Conservation (phyloP, 1,140 invertebrate species). For the Papilio dardanus region DNA sequence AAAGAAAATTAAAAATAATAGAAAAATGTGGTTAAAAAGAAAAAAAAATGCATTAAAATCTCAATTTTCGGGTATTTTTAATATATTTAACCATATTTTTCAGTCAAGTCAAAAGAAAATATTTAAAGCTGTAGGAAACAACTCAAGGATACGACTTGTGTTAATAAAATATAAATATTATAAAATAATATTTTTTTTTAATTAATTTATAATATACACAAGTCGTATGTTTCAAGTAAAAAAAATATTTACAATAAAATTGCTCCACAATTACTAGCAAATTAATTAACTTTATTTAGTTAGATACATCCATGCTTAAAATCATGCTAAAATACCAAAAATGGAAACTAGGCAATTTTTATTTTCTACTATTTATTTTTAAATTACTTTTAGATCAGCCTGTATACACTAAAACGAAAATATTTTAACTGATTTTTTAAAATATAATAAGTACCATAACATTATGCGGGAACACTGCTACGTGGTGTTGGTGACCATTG, state of each 20-base stretch:
- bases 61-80: neutral
- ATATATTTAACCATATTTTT: constrained; percentile 28
- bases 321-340: constrained; percentile 41
- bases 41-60: neutral
- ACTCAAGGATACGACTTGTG: neutral
- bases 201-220: neutral
- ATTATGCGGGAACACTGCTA: constrained; percentile 59
- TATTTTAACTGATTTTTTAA: neutral
- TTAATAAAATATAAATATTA: neutral
- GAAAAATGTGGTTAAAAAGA: constrained; percentile 31
- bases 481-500: constrained; percentile 66
- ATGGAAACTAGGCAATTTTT: constrained; percentile 27
- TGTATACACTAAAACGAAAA: neutral
- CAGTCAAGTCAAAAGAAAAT: neutral
- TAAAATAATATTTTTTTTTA: neutral
- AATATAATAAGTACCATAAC: constrained; percentile 61
- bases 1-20: constrained; percentile 37
- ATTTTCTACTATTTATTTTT: neutral
- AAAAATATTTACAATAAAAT: neutral
- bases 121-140: constrained; percentile 17
- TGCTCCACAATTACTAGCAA: constrained; percentile 5
- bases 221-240: neutral
- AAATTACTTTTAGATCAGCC: neutral
- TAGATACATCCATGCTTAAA: constrained; percentile 54
- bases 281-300: constrained; percentile 29